phyloP scores from a whole-genome alignment of 2,797 vertebrate genomes.

The Adelosebastes latens region DNA sequence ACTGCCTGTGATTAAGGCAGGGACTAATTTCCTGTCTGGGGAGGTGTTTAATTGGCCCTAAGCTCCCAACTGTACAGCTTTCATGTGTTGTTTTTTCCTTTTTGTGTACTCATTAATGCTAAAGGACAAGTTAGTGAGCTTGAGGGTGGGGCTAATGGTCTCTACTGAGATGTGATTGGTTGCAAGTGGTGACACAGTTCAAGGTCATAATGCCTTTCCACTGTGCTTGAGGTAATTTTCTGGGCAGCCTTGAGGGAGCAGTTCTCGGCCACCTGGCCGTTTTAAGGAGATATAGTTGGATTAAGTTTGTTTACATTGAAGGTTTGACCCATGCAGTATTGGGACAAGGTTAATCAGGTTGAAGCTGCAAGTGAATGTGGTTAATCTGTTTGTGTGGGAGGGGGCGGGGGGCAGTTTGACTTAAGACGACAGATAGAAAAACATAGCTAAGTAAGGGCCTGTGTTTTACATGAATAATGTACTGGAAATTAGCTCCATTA shows the following conservation, averaged over 20 bases:
- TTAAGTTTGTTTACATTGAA: slow-evolving; percentile 49
- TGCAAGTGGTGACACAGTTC: slow-evolving; percentile 31
- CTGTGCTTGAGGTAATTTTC: slow-evolving; percentile 14
- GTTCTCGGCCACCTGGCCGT: slow-evolving; percentile 4
- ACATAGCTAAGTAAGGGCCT: slow-evolving; percentile 68
- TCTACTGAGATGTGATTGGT: slow-evolving; percentile 32
- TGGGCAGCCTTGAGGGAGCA: slow-evolving; percentile 8
- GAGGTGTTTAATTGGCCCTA: slow-evolving; percentile 77
- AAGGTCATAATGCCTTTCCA: slow-evolving; percentile 48
- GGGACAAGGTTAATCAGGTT: slow-evolving; percentile 63
- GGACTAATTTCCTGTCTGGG: slow-evolving; percentile 77
- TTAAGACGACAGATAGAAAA: slow-evolving; percentile 50
- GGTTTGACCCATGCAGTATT: slow-evolving; percentile 13
- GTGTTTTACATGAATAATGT: slow-evolving; percentile 85
- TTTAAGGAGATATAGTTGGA: slow-evolving; percentile 9
- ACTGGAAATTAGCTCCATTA: slow-evolving; percentile 84
- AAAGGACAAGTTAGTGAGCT: slow-evolving; percentile 50
- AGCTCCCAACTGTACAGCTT: slow-evolving; percentile 64
- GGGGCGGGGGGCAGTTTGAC: not conserved
- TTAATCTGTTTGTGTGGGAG: slow-evolving; percentile 29
- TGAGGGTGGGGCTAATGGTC: slow-evolving; percentile 25
- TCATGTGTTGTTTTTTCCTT: slow-evolving; percentile 47
- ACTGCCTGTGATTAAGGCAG: slow-evolving; percentile 78
- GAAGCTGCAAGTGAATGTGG: slow-evolving; percentile 16
- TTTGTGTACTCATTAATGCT: slow-evolving; percentile 58